Base-by-base conservation (phyloP, 2,113 vertebrate genomes). In the Callospermophilus lateralis region DNA sequence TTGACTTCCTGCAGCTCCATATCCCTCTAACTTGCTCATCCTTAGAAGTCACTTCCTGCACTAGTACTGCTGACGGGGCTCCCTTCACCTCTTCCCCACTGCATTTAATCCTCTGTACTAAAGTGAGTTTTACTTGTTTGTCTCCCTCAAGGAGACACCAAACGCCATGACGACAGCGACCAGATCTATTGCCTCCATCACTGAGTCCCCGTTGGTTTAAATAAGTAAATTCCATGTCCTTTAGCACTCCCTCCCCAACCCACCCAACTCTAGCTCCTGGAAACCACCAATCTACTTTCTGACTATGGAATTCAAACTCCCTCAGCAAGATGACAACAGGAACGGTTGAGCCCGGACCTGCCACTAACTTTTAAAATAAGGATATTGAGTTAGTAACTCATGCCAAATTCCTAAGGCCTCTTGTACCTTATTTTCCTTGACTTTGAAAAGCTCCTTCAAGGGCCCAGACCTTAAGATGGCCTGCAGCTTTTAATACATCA, bases 371-470 rank as follows among this genome's bases (percentile, higher is more conserved):
- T 73, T 92, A 51, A 92, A 76, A 80, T 65, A 76, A 80, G 11
- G 90, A 42, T 76, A 67, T 37, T 92, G 37, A 90, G 10, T 92
- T 61, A 80, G n/a, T 67, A 76, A 84, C 12, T 84, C 65, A 53
- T 20, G 22, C 22, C 20, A 83, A 93, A 86, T 51, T 73, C 65
- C 73, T 45, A 84, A 73, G 79, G n/a, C 9, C 15, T 89, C 53
- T 88, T 76, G 7, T 10, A 30, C 17, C 34, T 90, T 65, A 87
- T 93, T 89, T 92, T 65, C 20, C 89, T 81, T 89, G 94, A 45
- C 58, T 89, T 67, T 72, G 85, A 95, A 97, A 90, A 53, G 39
- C 8, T 93, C 37, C 55, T 26, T 42, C 12, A 51, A 89, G 84
- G 2, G 15, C 30, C 20, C 20, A 55, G 85, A 42, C 37, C 37